Conservation (phyloP, 1,140 invertebrate species). For the Bemisia tabaci region DNA sequence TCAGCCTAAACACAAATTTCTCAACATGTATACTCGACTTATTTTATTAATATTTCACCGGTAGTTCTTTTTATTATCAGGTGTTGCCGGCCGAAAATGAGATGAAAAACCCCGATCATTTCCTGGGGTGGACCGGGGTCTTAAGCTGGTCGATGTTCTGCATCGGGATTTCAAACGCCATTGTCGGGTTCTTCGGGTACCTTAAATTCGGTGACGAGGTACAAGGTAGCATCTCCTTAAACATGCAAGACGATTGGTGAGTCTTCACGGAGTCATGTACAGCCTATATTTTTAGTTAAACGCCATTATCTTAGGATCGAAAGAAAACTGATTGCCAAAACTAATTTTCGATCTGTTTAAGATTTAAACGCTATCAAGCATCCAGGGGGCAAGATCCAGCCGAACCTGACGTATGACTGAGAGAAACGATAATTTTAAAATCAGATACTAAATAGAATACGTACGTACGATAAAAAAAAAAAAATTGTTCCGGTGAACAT, state of each 20-base stretch:
- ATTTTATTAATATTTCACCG: neutral
- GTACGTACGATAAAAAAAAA: too few species aligned
- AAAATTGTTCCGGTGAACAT: too few species aligned
- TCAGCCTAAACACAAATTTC: neutral
- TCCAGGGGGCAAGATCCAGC: too few species aligned
- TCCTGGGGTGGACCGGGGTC: constrained; percentile 67
- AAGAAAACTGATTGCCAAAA: neutral
- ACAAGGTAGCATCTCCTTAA: constrained; percentile 57
- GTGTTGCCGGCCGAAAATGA: constrained; percentile 59
- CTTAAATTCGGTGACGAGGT: constrained; percentile 54
- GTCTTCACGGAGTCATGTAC: too few species aligned
- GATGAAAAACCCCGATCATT: constrained; percentile 69
- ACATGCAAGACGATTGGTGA: constrained; percentile 38
- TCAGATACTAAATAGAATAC: too few species aligned
- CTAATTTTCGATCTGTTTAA: too few species aligned
- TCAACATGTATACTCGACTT: neutral
- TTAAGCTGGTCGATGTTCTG: constrained; percentile 75
- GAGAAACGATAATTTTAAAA: too few species aligned
- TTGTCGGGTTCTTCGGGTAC: constrained; percentile 78
- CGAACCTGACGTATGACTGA: too few species aligned
- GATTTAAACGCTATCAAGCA: too few species aligned
- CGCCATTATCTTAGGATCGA: too few species aligned
- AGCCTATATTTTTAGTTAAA: too few species aligned
- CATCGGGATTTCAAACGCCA: constrained; percentile 65
- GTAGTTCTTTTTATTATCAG: constrained; percentile 31